Percentiles rank a stretch among this genome's conserved stretches.
Conservation (phyloP, 2,113 vertebrate species). For the Malurus elegans region DNA sequence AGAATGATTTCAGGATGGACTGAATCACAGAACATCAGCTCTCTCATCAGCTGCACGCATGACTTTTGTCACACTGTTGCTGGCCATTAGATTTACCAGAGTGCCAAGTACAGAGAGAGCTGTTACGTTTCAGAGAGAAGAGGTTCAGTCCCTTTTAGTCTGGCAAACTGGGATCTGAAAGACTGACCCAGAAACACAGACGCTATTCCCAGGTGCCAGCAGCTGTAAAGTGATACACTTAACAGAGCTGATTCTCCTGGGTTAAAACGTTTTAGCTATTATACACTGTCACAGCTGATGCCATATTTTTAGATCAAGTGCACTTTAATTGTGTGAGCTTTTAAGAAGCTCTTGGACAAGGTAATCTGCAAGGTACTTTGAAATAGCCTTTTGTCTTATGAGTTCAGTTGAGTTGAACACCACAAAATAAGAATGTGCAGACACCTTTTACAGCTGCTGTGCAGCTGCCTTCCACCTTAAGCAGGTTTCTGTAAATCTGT, state of each 20-base stretch:
- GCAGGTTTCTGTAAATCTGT: conserved; percentile 18
- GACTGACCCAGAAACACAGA: conserved; percentile 26
- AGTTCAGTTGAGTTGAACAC: neutral
- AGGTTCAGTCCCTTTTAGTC: neutral
- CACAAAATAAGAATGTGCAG: neutral
- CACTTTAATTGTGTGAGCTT: neutral
- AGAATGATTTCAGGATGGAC: neutral
- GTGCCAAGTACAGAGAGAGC: neutral
- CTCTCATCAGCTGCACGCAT: rapidly evolving
- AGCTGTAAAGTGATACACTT: neutral
- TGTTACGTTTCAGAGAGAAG: neutral
- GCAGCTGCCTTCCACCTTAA: conserved; percentile 2
- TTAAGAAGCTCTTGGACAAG: conserved; percentile 1
- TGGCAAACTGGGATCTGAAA: neutral
- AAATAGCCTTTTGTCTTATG: neutral
- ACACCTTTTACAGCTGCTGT: neutral
- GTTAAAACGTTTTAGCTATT: neutral
- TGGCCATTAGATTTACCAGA: neutral
- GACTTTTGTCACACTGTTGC: neutral
- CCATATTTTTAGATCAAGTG: neutral
- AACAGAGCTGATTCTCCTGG: neutral
- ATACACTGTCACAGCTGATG: neutral
- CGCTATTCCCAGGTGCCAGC: neutral
- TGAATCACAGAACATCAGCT: neutral
- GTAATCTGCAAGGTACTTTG: neutral